phyloP scores from a whole-genome alignment of 2,113 vertebrate species.

The Ctenomys sociabilis region DNA sequence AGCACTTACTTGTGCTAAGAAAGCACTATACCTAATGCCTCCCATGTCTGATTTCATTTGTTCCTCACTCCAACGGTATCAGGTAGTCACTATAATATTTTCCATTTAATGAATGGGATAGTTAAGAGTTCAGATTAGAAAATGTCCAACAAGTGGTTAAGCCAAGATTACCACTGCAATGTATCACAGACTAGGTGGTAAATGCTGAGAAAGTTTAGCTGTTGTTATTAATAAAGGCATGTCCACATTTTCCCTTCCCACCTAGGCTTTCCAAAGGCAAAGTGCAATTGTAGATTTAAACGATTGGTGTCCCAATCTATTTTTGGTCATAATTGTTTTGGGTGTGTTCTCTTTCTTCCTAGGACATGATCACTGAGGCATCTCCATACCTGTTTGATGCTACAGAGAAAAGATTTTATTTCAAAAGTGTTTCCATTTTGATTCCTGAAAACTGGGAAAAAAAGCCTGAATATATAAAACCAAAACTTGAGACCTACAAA shows the following conservation, averaged over 20 bases:
- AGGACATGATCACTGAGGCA: constrained; percentile 82
- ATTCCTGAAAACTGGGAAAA: constrained; percentile 81
- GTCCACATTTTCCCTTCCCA: not conserved
- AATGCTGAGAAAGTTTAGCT: not conserved
- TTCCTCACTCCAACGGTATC: not conserved
- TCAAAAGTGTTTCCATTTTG: constrained; percentile 81
- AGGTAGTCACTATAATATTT: not conserved
- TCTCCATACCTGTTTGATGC: constrained; percentile 82
- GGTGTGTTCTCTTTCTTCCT: not conserved
- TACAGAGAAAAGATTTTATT: constrained; percentile 81
- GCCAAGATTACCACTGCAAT: not conserved
- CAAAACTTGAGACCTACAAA: constrained; percentile 81
- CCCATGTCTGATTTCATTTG: not conserved
- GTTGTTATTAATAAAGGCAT: not conserved
- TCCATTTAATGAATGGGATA: not conserved
- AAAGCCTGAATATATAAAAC: constrained; percentile 73
- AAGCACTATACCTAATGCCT: not conserved
- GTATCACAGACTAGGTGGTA: not conserved
- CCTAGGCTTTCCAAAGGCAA: not conserved
- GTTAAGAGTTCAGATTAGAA: not conserved
- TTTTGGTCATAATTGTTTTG: not conserved
- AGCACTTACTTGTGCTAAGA: not conserved
- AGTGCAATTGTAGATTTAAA: not conserved
- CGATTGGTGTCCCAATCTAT: not conserved
- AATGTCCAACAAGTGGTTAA: not conserved